Conservation (phyloP, 1,140 invertebrate species). For the Trichonephila clavipes region DNA sequence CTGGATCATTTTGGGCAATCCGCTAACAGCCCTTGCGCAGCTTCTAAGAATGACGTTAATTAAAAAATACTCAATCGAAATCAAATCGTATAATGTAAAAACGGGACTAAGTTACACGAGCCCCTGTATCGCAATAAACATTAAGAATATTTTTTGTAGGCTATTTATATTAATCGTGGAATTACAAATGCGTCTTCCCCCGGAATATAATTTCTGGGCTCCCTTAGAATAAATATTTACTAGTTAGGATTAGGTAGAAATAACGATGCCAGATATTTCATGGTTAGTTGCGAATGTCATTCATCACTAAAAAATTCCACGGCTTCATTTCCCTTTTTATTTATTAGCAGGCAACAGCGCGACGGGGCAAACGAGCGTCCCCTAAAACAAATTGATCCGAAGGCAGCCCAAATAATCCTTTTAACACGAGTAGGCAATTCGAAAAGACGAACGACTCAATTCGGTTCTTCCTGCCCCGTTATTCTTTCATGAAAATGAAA, state of each 20-base stretch:
- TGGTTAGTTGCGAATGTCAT: background rate
- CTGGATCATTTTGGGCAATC: no score
- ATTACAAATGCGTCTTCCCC: no score
- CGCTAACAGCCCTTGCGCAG: no score
- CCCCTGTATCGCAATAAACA: no score
- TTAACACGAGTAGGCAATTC: conserved; percentile 46
- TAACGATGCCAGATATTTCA: background rate
- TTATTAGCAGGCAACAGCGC: background rate
- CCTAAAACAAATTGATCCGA: conserved; percentile 43
- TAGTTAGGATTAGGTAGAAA: background rate
- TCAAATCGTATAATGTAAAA: no score
- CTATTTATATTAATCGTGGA: no score
- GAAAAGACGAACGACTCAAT: conserved; percentile 50
- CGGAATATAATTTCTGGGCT: no score
- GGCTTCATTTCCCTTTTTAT: background rate
- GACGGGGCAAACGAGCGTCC: background rate
- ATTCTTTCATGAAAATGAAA: conserved; percentile 68
- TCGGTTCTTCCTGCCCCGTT: conserved; percentile 5
- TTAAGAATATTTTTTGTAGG: no score
- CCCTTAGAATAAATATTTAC: background rate
- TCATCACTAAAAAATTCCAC: background rate
- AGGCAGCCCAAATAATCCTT: conserved; percentile 49
- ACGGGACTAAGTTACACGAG: no score
- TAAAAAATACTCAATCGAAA: no score
- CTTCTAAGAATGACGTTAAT: no score